Evolutionary conservation across 2,888 invertebrate genomes (phyloP).

Genomic region (Allolobophora icterica): DNA sequence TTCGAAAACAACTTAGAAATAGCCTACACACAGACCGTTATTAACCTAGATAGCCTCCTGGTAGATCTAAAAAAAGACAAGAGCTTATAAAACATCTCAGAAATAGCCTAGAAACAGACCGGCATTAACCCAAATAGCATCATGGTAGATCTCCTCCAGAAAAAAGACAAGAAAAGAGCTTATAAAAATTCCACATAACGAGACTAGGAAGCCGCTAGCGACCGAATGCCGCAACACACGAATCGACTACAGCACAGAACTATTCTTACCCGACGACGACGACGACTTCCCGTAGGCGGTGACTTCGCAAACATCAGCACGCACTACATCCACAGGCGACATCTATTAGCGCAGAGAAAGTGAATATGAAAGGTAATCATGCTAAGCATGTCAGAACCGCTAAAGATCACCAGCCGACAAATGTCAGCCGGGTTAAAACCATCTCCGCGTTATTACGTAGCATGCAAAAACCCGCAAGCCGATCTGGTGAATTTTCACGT

Average conservation of each 20-base stretch:
- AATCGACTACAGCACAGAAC: neutral
- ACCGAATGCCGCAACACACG: neutral
- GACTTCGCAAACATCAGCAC: neutral
- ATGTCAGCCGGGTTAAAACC: neutral
- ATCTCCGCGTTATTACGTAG: neutral
- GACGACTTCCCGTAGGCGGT: too few relatives aligned
- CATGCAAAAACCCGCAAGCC: neutral
- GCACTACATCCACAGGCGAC: neutral
- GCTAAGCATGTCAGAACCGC: neutral
- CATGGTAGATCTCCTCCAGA: neutral
- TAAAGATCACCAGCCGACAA: neutral
- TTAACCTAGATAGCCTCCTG: neutral
- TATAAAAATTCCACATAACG: neutral
- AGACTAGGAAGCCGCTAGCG: neutral
- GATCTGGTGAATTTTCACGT: neutral
- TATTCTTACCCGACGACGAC: neutral
- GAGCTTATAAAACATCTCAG: neutral
- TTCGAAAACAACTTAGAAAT: neutral
- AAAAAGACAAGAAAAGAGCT: neutral
- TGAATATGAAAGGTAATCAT: neutral
- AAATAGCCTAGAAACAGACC: neutral
- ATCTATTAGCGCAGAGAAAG: neutral
- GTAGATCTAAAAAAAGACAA: neutral
- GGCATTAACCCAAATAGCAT: neutral
- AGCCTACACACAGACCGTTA: too few relatives aligned